Evolutionary conservation across 2,888 invertebrate species (phyloP).

Genomic region (Acronicta psi): DNA sequence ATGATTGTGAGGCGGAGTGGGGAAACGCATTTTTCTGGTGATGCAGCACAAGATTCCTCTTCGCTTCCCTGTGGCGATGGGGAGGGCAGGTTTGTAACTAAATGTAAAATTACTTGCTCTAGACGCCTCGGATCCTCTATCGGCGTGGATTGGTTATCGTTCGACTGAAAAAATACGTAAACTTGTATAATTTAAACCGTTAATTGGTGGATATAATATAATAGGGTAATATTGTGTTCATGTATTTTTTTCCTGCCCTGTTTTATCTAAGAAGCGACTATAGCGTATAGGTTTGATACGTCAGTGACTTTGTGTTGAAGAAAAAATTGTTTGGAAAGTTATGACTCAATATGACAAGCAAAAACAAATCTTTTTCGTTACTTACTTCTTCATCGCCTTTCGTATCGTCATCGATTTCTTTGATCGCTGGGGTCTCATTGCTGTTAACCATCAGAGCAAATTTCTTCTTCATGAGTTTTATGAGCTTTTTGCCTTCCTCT

Average conservation of each 20-base stretch:
- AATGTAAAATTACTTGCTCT: conserved; percentile 91
- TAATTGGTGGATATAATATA: no score
- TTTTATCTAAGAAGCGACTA: no score
- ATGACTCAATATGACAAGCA: no score
- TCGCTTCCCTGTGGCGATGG: conserved; percentile 48
- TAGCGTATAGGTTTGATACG: no score
- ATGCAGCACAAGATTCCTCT: conserved; percentile 1
- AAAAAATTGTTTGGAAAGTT: no score
- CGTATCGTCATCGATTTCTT: conserved; percentile 56
- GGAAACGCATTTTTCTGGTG: conserved; percentile 28
- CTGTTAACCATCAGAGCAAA: conserved; percentile 89
- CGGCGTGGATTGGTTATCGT: conserved; percentile 63
- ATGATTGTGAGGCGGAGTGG: conserved; percentile 68
- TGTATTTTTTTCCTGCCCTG: no score
- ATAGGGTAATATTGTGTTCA: no score
- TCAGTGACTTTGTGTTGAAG: no score
- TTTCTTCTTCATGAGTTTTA: conserved; percentile 92
- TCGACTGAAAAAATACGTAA: conserved; percentile 54
- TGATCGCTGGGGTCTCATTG: conserved; percentile 41
- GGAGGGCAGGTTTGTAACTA: conserved; percentile 82
- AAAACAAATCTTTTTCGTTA: no score
- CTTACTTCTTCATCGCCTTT: conserved; percentile 25
- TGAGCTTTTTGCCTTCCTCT: conserved; percentile 91
- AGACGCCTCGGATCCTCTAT: conserved; percentile 91
- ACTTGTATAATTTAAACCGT: no score